Percentiles rank a stretch among this genome's conserved stretches.
Conservation (phyloP, 2,113 vertebrate species). For the Choloepus hoffmanni region DNA sequence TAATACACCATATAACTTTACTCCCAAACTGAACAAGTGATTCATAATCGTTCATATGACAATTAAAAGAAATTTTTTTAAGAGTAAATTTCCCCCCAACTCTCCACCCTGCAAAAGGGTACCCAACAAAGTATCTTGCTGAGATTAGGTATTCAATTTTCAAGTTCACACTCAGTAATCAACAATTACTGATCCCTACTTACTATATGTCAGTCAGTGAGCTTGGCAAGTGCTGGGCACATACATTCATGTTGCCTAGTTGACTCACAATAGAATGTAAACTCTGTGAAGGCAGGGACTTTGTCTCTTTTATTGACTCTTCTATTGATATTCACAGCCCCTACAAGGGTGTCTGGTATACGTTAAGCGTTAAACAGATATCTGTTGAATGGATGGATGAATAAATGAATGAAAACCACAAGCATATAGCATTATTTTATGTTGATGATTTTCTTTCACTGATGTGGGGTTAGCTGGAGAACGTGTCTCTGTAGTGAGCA, state of each 20-base stretch:
- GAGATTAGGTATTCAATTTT: constrained; percentile 26
- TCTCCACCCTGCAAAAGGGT: not conserved
- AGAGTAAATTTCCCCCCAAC: not conserved
- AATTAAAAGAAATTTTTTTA: not conserved
- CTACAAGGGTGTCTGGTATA: not conserved
- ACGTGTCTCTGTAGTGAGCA: not conserved
- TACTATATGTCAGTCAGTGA: not conserved
- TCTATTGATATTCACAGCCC: not conserved
- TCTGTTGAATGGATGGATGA: not conserved
- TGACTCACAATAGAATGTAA: not conserved
- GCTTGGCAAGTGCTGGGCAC: not conserved
- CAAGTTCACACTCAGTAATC: constrained; percentile 13
- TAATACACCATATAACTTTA: not conserved
- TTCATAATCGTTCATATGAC: not conserved
- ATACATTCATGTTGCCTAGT: not conserved
- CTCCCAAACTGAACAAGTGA: not conserved
- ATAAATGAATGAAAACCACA: not conserved
- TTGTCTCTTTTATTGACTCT: not conserved
- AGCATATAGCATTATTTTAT: not conserved
- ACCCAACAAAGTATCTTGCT: not conserved
- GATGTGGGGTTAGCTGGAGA: not conserved
- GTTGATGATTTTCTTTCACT: not conserved
- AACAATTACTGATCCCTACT: not conserved
- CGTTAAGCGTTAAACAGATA: not conserved
- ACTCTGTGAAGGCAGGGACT: not conserved